These are phyloP conservation scores for Xestia xanthographa DNA, from an alignment of 2,888 invertebrate species.

Conservation along the genomic window DNA sequence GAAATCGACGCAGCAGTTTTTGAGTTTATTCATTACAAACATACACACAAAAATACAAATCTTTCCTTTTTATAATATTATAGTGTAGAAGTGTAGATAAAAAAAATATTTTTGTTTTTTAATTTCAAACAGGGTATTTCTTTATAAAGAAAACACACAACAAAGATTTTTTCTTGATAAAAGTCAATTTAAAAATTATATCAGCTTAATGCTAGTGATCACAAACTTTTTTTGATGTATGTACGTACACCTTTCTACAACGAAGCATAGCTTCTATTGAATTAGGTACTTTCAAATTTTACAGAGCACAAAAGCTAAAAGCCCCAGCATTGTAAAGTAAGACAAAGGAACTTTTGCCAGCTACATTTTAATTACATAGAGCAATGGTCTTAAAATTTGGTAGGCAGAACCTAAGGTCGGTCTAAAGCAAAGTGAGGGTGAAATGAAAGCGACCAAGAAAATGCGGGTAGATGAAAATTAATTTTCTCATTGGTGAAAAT, in stretches of 20 bases:
- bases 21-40: too few species aligned
- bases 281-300: constrained; percentile 9
- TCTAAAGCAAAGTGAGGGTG: constrained; percentile 60
- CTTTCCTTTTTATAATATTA: too few species aligned
- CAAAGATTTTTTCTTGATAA: too few species aligned
- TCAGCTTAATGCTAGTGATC: too few species aligned
- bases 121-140: too few species aligned
- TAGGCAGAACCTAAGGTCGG: constrained; percentile 65
- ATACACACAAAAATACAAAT: too few species aligned
- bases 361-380: constrained; percentile 79
- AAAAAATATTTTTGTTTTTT: too few species aligned
- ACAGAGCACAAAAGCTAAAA: constrained; percentile 32
- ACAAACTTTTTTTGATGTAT: too few species aligned
- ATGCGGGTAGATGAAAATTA: constrained; percentile 43
- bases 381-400: constrained; percentile 74
- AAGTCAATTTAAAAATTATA: too few species aligned
- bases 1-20: too few species aligned
- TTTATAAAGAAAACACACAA: too few species aligned
- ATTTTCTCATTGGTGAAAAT: constrained; percentile 45
- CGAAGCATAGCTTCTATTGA: neutral
- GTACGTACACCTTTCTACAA: neutral
- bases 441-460: constrained; percentile 39
- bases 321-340: constrained; percentile 19
- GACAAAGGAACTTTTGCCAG: constrained; percentile 64
- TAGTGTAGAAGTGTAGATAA: too few species aligned